A percentile compares a stretch with the other conserved stretches of the same genome.
Conservation (phyloP, 2,797 vertebrate species). For the Sternotherus odoratus region DNA sequence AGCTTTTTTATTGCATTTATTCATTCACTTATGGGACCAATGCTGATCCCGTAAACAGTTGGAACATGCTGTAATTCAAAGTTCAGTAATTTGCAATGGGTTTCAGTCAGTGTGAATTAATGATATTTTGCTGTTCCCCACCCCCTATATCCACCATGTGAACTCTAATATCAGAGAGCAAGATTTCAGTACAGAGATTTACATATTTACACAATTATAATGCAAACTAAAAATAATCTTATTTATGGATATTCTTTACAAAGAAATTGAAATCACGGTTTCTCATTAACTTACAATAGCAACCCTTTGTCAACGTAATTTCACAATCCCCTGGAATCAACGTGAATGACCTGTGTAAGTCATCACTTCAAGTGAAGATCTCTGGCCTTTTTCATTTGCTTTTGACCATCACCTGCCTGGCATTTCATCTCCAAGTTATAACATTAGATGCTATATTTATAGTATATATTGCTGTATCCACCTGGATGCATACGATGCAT, state of each 20-base stretch:
- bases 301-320: slow-evolving; percentile 58
- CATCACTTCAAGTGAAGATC: slow-evolving; percentile 68
- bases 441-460: slow-evolving; percentile 60
- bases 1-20: slow-evolving; percentile 66
- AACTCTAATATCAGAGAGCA: slow-evolving; percentile 56
- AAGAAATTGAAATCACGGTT: slow-evolving; percentile 66
- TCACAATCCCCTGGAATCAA: slow-evolving; percentile 59
- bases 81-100: not conserved
- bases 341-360: slow-evolving; percentile 38
- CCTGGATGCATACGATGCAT: slow-evolving; percentile 55
- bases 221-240: slow-evolving; percentile 74
- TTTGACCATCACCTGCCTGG: slow-evolving; percentile 61
- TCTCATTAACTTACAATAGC: slow-evolving; percentile 73
- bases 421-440: slow-evolving; percentile 27
- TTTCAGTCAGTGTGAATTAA: slow-evolving; percentile 1
- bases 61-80: slow-evolving; percentile 23
- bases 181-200: slow-evolving; percentile 64
- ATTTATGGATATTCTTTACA: slow-evolving; percentile 70
- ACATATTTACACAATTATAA: slow-evolving; percentile 82
- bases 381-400: slow-evolving; percentile 16
- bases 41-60: not conserved
- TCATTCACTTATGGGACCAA: not conserved
- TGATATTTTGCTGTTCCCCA: not conserved
- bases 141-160: slow-evolving; percentile 34
- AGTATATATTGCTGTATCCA: slow-evolving; percentile 72